Evolutionary conservation across 2,113 vertebrate species (phyloP).

Genomic region (Bos taurus): DNA sequence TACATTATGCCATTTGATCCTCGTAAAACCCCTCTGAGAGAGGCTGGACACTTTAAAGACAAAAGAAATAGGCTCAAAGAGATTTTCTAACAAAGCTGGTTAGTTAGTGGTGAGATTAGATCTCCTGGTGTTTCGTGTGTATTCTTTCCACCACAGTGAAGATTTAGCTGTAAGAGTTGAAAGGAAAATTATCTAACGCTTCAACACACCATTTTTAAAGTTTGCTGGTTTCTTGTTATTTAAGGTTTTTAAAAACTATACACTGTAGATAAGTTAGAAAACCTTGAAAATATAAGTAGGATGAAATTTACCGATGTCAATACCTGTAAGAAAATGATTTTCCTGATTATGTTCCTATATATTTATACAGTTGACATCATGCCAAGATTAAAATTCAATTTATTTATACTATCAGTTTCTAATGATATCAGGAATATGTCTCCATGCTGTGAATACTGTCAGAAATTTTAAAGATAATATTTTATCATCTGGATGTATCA

Average conservation of each 20-base stretch:
- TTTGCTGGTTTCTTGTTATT: neutral
- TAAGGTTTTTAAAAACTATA: neutral
- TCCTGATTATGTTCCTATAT: neutral
- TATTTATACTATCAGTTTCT: neutral
- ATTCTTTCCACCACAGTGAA: neutral
- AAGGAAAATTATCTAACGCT: neutral
- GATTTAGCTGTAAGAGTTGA: neutral
- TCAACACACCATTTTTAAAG: neutral
- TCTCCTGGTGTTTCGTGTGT: neutral
- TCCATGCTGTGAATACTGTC: neutral
- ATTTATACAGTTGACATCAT: neutral
- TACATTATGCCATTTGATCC: slow-evolving; percentile 42
- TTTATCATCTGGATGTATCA: neutral
- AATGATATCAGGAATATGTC: neutral
- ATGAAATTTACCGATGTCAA: neutral
- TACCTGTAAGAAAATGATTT: neutral
- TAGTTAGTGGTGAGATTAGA: slow-evolving; percentile 26
- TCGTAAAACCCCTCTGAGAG: slow-evolving; percentile 19
- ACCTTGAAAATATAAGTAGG: neutral
- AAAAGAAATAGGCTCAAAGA: slow-evolving; percentile 47
- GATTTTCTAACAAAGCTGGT: slow-evolving; percentile 53
- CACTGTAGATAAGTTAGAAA: neutral
- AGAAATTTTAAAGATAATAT: neutral
- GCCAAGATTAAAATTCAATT: neutral
- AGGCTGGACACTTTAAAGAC: slow-evolving; percentile 36